These are phyloP conservation scores for Dendroctonus ponderosae DNA, from an alignment of 1,140 invertebrate genomes.

Conservation along the genomic window DNA sequence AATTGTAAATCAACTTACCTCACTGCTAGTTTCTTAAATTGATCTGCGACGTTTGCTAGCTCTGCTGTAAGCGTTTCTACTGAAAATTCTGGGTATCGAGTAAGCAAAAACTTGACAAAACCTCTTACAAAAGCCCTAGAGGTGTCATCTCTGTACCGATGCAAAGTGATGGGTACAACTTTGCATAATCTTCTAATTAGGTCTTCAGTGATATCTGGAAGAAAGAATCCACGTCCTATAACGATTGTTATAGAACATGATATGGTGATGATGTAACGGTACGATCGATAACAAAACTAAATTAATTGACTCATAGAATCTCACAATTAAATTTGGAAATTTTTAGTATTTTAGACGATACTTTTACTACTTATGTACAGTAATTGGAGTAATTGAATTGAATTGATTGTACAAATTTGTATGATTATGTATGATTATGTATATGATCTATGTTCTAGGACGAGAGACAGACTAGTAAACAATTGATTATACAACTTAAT, in stretches of 20 bases:
- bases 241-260: neutral
- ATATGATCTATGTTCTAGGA: neutral
- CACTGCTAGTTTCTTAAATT: constrained; percentile 64
- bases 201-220: constrained; percentile 72
- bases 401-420: too few species aligned
- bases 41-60: constrained; percentile 61
- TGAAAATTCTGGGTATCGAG: constrained; percentile 65
- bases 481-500: too few species aligned
- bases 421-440: too few species aligned
- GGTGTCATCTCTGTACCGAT: constrained; percentile 72
- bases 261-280: neutral
- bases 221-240: neutral
- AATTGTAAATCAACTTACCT: constrained; percentile 60
- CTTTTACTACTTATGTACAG: too few species aligned
- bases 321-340: too few species aligned
- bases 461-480: neutral
- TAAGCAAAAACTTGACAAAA: constrained; percentile 65
- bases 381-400: too few species aligned
- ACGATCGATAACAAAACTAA: neutral
- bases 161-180: constrained; percentile 68
- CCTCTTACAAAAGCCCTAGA: constrained; percentile 73
- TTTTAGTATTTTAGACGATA: too few species aligned
- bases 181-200: constrained; percentile 77
- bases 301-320: too few species aligned
- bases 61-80: constrained; percentile 66